Evolutionary conservation across 2,888 invertebrate species (phyloP).

Genomic region (Tiphia femorata): DNA sequence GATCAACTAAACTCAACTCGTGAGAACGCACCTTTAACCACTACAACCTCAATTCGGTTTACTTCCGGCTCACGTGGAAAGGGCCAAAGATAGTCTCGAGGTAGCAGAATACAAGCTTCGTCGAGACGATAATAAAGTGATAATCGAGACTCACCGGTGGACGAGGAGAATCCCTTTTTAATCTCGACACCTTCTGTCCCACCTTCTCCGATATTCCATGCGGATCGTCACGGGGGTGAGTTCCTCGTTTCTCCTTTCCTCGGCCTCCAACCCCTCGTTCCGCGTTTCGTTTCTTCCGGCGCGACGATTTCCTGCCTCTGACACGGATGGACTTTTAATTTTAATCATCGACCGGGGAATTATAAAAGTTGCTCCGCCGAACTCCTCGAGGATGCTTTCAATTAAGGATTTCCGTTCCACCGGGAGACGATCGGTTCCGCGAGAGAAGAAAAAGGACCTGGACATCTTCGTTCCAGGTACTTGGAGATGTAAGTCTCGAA

Average conservation of each 20-base stretch:
- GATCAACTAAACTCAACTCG: too few species aligned
- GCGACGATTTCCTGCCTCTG: conserved; percentile 49
- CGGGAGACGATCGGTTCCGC: conserved; percentile 54
- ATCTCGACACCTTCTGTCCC: not conserved
- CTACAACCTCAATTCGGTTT: too few species aligned
- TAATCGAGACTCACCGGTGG: not conserved
- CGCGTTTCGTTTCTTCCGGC: conserved; percentile 44
- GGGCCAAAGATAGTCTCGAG: too few species aligned
- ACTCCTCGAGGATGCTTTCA: conserved; percentile 57
- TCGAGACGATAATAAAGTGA: too few species aligned
- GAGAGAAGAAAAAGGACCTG: conserved; percentile 14
- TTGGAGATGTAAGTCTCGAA: conserved; percentile 16
- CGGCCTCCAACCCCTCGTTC: conserved; percentile 28
- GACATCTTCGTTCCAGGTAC: not conserved
- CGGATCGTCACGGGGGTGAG: too few species aligned
- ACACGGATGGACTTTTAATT: conserved; percentile 60
- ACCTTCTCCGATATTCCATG: conserved; percentile 5
- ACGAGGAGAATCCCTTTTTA: not conserved
- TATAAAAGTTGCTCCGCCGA: conserved; percentile 54
- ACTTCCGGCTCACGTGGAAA: too few species aligned
- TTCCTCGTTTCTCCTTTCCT: conserved; percentile 4
- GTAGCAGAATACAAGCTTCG: too few species aligned
- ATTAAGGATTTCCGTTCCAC: conserved; percentile 58
- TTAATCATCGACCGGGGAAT: conserved; percentile 60
- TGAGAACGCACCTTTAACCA: too few species aligned